Percentiles rank a stretch among this genome's conserved stretches.
These are phyloP conservation scores for Petrolisthes cinctipes DNA, from an alignment of 2,888 invertebrate species.

Conservation along the genomic window DNA sequence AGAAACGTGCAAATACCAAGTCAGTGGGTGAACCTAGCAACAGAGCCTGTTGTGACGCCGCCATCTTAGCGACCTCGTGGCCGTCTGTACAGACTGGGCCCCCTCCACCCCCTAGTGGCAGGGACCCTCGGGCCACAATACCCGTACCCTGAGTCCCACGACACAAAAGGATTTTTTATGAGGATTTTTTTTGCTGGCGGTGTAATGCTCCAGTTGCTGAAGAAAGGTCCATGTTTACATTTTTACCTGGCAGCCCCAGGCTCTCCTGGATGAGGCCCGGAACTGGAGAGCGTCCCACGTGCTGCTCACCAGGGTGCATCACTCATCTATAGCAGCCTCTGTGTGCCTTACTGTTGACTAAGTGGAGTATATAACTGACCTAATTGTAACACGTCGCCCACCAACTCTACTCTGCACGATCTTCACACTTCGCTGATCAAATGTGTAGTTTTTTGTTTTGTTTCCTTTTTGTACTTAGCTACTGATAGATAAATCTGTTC, in stretches of 20 bases:
- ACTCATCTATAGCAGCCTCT: too few relatives aligned
- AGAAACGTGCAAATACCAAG: too few relatives aligned
- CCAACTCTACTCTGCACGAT: too few relatives aligned
- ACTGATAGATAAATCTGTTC: too few relatives aligned
- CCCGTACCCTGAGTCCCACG: slow-evolving; percentile 31
- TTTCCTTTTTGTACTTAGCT: too few relatives aligned
- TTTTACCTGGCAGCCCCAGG: slow-evolving; percentile 7
- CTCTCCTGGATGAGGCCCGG: not conserved
- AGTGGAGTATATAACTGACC: too few relatives aligned
- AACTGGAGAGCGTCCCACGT: slow-evolving; percentile 21
- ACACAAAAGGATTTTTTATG: slow-evolving; percentile 42
- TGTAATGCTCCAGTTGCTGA: slow-evolving; percentile 48
- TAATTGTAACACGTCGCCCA: too few relatives aligned
- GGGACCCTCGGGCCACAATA: slow-evolving; percentile 28
- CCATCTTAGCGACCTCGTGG: slow-evolving; percentile 40
- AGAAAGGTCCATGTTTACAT: slow-evolving; percentile 37
- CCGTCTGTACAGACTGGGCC: slow-evolving; percentile 10
- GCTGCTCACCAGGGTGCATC: slow-evolving; percentile 12
- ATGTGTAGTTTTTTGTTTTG: too few relatives aligned
- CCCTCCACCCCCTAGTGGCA: not conserved
- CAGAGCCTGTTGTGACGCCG: slow-evolving; percentile 39
- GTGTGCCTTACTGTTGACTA: too few relatives aligned
- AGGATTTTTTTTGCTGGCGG: slow-evolving; percentile 33
- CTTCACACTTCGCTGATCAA: too few relatives aligned
- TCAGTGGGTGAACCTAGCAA: slow-evolving; percentile 6